Base-by-base conservation (phyloP, 2,797 vertebrate species). In the Chelon labrosus region DNA sequence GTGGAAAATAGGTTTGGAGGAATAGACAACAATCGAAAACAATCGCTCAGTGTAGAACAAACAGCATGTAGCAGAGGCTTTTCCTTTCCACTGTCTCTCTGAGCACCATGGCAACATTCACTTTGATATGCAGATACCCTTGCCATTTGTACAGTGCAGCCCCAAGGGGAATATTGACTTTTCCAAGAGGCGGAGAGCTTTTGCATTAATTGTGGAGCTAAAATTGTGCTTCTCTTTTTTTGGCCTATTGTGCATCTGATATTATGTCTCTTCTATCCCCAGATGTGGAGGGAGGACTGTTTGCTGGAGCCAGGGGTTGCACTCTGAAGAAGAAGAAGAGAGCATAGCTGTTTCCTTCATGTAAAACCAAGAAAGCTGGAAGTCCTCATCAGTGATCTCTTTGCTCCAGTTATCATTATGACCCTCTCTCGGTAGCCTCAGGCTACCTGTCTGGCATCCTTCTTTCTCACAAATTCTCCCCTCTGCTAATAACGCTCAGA, bases 101-200 rank as follows among this genome's bases (percentile, higher is more conserved):
- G 52, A 81, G 75, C 86, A 44, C 83, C 87, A 83, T 86, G 84
- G 86, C 81, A 90, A 91, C 90, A 66, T 85, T 85, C 53, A 76
- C 91, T 93, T 93, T 94, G 91, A 94, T 91, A 93, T 94, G 91
- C 86, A 94, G 91, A 94, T 91, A 56, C 47, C 59, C 70, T 60
- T 47, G 8, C 71, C 81, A 84, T 86, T 75, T 77, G 75, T 83
- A 87, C 75, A 60, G 77, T 62, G 79, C 65, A 71, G 65, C 78
- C 82, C 87, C 75, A 42, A 79, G 56, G 87, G 91, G 85, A 89
- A 89, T 93, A 82, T 89, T 87, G 79, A 92, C 82, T 91, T 91
- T 91, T 85, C 42, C 14, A 73, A 88, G 75, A 90, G 70, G 65
- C 65, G 78, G 75, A 68, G 72, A 63, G 74, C 54, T 82, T 83